Percentiles rank a stretch among this genome's conserved stretches.
These are phyloP conservation scores for Stictonetta naevosa DNA, from an alignment of 2,113 vertebrate species.

Conservation along the genomic window DNA sequence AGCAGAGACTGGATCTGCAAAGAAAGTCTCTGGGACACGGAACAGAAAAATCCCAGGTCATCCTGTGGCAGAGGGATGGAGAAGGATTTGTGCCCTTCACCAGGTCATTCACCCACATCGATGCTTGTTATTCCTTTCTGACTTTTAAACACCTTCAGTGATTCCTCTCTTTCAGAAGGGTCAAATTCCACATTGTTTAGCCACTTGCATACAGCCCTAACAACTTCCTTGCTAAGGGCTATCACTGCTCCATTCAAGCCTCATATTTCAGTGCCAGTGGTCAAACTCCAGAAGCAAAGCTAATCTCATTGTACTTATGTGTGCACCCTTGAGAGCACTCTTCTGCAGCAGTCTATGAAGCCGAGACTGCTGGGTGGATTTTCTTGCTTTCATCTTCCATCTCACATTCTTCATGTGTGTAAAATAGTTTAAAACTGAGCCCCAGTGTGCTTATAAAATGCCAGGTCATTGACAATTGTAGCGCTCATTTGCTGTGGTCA, in stretches of 20 bases:
- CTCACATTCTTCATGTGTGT: constrained; percentile 14
- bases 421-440: constrained; percentile 62
- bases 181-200: background rate
- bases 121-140: background rate
- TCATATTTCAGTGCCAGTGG: background rate
- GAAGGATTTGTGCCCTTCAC: background rate
- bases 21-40: background rate
- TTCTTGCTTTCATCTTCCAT: constrained; percentile 24
- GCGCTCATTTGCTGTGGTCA: constrained; percentile 79
- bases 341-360: background rate
- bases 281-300: constrained; percentile 1
- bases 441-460: constrained; percentile 75
- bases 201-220: background rate
- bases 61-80: background rate
- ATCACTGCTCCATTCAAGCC: background rate
- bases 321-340: background rate
- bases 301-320: background rate
- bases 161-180: background rate
- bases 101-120: background rate
- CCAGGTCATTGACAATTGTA: constrained; percentile 73
- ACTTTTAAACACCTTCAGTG: background rate
- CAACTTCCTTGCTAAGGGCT: background rate
- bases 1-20: background rate
- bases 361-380: background rate
- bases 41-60: background rate